Base-by-base conservation (phyloP, 2,113 vertebrate species). In the Epinephelus cyanopodus region DNA sequence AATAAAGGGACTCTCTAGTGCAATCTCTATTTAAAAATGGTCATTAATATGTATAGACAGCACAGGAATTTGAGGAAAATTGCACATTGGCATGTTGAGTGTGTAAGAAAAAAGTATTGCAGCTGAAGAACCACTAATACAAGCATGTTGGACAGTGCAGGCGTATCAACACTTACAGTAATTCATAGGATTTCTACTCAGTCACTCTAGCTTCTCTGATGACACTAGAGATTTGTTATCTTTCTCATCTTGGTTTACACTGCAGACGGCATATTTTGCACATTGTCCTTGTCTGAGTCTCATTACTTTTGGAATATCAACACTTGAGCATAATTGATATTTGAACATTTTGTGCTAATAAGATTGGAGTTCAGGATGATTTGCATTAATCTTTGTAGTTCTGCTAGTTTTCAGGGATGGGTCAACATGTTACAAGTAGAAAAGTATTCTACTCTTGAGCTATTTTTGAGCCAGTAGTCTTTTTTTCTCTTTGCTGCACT, bases 91-190 rank as follows among this genome's bases (percentile, higher is more conserved):
- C n/a, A 6, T 67, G 56, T 11, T 58, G 15, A 79, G 45, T 23
- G 53, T 23, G 39, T 7, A 65, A 63, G 67, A 39, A 39, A 37
- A 66, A 42, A 50, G 17, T 19, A 52, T 53, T 67, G 19, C 25
- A 47, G 19, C 5, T 67, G 58, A 65, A 21, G 33, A 70, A 65
- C 45, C 18, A 37, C 65, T 50, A 64, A 58, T 42, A 71, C 33
- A 58, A 39, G 53, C 70, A 57, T 63, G 65, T n/a, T 70, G 58
- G 42, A 45, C 19, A 57, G 47, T 81, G 42, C 6, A 61, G 62
- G 37, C 27, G 3, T 73, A 77, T 77, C 37, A 62, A 52, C 19
- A 17, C 57, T 42, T 42, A 2, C 10, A 48, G 2, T 69, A n/a
- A 61, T 62, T 63, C 33, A 45, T 62, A 5, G 23, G 6, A 25